Conservation (phyloP, 2,113 vertebrate species). For the Hydropotes inermis region DNA sequence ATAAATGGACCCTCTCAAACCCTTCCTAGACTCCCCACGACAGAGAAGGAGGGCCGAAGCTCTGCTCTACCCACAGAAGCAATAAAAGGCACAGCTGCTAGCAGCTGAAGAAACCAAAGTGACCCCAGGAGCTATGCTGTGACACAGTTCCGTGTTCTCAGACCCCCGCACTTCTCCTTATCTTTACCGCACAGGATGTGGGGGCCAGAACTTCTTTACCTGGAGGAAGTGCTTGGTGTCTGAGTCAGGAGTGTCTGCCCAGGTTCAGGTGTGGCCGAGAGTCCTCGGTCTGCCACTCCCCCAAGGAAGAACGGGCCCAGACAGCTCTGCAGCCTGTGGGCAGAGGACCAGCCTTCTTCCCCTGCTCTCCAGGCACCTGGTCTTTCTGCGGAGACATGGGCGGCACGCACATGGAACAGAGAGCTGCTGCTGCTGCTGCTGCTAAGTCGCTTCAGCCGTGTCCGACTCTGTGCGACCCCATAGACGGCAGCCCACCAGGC, state of each 20-base stretch:
- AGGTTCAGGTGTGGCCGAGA: background rate
- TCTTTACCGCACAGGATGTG: constrained; percentile 14
- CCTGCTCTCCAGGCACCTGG: background rate
- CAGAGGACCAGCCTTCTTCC: background rate
- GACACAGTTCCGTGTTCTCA: background rate
- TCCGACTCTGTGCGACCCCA: too few species aligned
- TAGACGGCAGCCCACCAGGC: too few species aligned
- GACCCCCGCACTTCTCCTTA: background rate
- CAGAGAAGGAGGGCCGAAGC: background rate
- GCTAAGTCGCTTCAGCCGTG: too few species aligned
- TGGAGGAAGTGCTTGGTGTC: background rate
- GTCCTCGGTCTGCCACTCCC: background rate
- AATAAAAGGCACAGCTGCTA: background rate
- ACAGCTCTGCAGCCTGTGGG: background rate
- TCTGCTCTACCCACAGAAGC: background rate
- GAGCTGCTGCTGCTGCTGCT: too few species aligned
- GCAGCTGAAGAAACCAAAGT: background rate
- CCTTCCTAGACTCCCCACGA: background rate
- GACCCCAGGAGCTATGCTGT: background rate
- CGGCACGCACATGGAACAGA: background rate
- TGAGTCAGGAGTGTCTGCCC: background rate
- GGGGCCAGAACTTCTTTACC: background rate
- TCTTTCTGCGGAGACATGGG: background rate
- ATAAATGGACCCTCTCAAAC: background rate
- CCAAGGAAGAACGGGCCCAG: background rate